Evolutionary conservation across 2,888 invertebrate genomes (phyloP), one percentile per base, ranked within the genome.

Genomic region (Drosophila robusta): DNA sequence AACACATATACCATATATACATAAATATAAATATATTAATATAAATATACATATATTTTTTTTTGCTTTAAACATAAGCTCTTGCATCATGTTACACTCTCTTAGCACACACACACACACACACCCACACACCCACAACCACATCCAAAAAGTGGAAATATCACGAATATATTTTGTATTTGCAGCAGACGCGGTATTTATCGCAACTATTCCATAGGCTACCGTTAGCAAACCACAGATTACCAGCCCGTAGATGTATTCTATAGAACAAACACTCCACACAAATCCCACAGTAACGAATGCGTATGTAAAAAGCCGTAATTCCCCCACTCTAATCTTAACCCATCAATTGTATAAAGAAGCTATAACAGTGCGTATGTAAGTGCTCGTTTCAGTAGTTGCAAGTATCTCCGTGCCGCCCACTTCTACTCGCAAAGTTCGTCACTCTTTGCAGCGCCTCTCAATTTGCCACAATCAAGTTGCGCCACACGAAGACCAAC

Each of bases 391-490:
- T 54, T 38, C 36, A 38, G 73, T 72, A 49, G 56, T 38, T 29
- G 4, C 32, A 46, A 50, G 36, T 61, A 45, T 36, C 47, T 18
- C 11, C 12, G 12, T 14, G 24, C 38, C 29, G 29, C 34, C 51
- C 24, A 39, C 14, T 58, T 60, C 56, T 64, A 80, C 24, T 36
- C 57, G 78, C 65, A 71, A 73, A 55, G 66, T 69, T 57, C 72
- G 55, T 66, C 45, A 58, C 52, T 80, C 68, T 75, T 90, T 86
- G 64, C 95, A 97, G 97, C 94, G 95, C 95, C 90, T 97, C 96
- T 92, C 95, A 96, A 92, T 97, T 97, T 92, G 97, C 97, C 69
- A 97, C 97, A 71, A 96, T 97, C 92, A 97, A 97, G 93, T 94
- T 97, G 92, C 94, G 97, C 92, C 97, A 96, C 94, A 95, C 96